A percentile compares a stretch with the other conserved stretches of the same genome.
Evolutionary conservation across 2,113 vertebrate species (phyloP).

Genomic region (Scartelaos histophorus): DNA sequence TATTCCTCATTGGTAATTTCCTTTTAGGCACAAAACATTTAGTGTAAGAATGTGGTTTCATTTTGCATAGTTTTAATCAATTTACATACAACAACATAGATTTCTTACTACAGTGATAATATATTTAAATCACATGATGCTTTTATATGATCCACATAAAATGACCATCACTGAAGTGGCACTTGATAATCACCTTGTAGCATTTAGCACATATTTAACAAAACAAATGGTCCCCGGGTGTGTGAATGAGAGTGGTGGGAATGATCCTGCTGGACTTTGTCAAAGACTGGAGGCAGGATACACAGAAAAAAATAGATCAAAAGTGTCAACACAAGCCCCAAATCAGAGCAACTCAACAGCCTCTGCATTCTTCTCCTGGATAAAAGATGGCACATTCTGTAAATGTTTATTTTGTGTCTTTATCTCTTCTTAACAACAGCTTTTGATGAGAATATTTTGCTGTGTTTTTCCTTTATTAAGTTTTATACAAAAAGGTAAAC

Average conservation of each 20-base stretch:
- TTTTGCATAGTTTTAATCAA: too few relatives aligned
- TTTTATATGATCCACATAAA: neutral
- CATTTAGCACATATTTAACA: constrained; percentile 84
- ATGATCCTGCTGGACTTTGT: constrained; percentile 65
- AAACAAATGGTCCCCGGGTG: constrained; percentile 82
- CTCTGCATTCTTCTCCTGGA: constrained; percentile 64
- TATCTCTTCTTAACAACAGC: constrained; percentile 68
- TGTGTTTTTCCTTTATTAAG: constrained; percentile 48
- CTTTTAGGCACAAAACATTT: neutral
- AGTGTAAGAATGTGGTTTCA: neutral
- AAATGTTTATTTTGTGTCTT: constrained; percentile 75
- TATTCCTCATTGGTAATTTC: too few relatives aligned
- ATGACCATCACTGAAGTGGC: constrained; percentile 11
- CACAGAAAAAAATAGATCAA: constrained; percentile 68
- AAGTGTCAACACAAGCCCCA: constrained; percentile 61
- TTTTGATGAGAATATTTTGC: constrained; percentile 67
- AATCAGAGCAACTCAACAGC: constrained; percentile 46
- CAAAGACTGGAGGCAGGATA: constrained; percentile 52
- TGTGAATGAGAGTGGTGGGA: constrained; percentile 29
- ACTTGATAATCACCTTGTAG: constrained; percentile 79
- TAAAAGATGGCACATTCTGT: constrained; percentile 53
- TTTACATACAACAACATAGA: too few relatives aligned
- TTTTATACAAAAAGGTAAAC: constrained; percentile 61
- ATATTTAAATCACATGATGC: too few relatives aligned
- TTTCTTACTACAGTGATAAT: too few relatives aligned